These are phyloP conservation scores for Dicaeum eximium DNA, from an alignment of 2,113 vertebrate species.

Conservation along the genomic window DNA sequence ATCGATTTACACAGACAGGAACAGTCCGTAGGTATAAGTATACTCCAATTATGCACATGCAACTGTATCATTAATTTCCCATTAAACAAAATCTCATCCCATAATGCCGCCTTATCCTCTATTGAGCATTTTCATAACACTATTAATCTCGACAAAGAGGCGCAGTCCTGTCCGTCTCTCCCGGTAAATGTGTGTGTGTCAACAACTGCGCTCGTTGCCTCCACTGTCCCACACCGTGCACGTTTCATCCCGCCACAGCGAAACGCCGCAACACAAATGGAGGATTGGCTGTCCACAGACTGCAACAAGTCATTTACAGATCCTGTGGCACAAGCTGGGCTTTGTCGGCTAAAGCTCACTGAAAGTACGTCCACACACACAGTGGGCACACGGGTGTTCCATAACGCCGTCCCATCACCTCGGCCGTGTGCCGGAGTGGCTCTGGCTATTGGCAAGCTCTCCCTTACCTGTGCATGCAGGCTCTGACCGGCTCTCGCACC, in stretches of 20 bases:
- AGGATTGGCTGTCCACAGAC: not conserved
- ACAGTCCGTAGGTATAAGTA: not conserved
- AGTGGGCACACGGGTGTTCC: fast-evolving
- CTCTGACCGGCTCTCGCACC: fast-evolving
- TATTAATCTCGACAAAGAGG: not conserved
- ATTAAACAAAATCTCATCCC: not conserved
- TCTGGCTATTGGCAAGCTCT: not conserved
- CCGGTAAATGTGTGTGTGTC: fast-evolving
- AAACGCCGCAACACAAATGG: fast-evolving
- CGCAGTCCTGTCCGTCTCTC: not conserved
- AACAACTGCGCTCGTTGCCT: fast-evolving
- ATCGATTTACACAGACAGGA: fast-evolving
- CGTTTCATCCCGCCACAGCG: fast-evolving
- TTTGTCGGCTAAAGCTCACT: not conserved
- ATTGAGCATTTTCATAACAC: not conserved
- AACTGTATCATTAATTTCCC: not conserved
- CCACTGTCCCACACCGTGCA: fast-evolving
- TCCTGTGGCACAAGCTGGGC: fast-evolving
- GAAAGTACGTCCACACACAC: fast-evolving
- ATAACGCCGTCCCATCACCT: fast-evolving
- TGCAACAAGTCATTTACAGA: not conserved
- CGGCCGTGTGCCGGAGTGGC: fast-evolving
- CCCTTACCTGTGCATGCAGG: fast-evolving
- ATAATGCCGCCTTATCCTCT: not conserved
- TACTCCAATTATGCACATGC: not conserved